Evolutionary conservation across 2,113 vertebrate genomes (phyloP).

Genomic region (Opisthocomus hoazin): DNA sequence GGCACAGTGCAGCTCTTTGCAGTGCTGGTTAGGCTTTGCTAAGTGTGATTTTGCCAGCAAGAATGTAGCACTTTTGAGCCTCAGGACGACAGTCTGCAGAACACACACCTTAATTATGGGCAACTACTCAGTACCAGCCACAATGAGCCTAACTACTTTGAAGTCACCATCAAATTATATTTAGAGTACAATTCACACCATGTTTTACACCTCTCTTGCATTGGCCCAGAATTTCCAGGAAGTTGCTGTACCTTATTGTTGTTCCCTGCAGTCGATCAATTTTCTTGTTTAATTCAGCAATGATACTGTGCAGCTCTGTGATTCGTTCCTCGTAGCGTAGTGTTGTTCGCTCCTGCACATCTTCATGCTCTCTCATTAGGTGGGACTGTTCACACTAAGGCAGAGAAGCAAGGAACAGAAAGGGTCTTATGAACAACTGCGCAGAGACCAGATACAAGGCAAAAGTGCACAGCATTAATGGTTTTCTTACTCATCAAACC

Average conservation of each 20-base stretch:
- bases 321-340: conserved; percentile 85
- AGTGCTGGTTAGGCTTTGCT: not conserved
- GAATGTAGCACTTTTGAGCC: not conserved
- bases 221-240: not conserved
- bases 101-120: not conserved
- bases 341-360: conserved; percentile 80
- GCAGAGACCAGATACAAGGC: not conserved
- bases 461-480: not conserved
- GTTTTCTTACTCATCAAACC: not conserved
- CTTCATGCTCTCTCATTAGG: conserved; percentile 84
- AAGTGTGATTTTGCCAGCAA: not conserved
- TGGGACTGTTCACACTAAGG: conserved; percentile 83
- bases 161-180: not conserved
- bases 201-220: not conserved
- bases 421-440: not conserved
- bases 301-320: conserved; percentile 86
- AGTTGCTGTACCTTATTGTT: conserved; percentile 76
- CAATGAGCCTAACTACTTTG: not conserved
- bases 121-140: not conserved
- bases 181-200: not conserved
- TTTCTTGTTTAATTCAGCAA: conserved; percentile 88
- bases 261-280: conserved; percentile 81
- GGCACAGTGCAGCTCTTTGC: not conserved
- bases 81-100: not conserved
- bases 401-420: not conserved